phyloP scores from a whole-genome alignment of 2,797 vertebrate species.

The Ambastaia sidthimunki region DNA sequence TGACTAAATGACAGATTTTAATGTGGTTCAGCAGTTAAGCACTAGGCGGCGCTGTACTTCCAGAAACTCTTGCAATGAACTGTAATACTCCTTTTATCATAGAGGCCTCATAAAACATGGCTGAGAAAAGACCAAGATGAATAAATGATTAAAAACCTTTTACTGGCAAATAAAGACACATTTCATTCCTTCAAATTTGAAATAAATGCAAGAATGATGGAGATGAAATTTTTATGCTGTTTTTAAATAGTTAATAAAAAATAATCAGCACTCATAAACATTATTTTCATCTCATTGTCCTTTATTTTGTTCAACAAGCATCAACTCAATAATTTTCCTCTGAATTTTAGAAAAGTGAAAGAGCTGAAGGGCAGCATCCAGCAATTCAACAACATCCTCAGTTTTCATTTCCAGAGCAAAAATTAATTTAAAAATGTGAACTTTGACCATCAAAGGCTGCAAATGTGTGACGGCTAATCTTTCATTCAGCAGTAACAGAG shows the following conservation, averaged over 20 bases:
- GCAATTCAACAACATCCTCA: constrained; percentile 69
- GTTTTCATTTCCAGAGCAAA: constrained; percentile 68
- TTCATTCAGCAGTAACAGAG: constrained; percentile 77
- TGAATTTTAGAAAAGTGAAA: constrained; percentile 81
- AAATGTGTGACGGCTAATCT: constrained; percentile 69
- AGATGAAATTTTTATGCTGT: background rate
- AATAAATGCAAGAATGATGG: background rate
- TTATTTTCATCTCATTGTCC: constrained; percentile 76
- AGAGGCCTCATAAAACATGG: background rate
- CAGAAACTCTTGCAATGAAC: background rate
- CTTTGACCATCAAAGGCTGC: constrained; percentile 60
- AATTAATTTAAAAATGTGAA: constrained; percentile 49
- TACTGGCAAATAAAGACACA: background rate
- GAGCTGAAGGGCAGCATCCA: constrained; percentile 78
- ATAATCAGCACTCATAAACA: constrained; percentile 36
- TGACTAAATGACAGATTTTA: no score
- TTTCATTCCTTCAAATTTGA: background rate
- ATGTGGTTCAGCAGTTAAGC: constrained; percentile 1
- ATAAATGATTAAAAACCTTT: background rate
- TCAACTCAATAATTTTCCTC: constrained; percentile 80
- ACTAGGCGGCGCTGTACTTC: constrained; percentile 22
- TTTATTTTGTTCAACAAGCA: constrained; percentile 87
- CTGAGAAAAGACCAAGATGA: constrained; percentile 19
- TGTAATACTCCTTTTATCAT: background rate
- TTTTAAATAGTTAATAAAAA: background rate